Base-by-base conservation (phyloP, 2,888 invertebrate species). In the Amphipyra tragopoginis region DNA sequence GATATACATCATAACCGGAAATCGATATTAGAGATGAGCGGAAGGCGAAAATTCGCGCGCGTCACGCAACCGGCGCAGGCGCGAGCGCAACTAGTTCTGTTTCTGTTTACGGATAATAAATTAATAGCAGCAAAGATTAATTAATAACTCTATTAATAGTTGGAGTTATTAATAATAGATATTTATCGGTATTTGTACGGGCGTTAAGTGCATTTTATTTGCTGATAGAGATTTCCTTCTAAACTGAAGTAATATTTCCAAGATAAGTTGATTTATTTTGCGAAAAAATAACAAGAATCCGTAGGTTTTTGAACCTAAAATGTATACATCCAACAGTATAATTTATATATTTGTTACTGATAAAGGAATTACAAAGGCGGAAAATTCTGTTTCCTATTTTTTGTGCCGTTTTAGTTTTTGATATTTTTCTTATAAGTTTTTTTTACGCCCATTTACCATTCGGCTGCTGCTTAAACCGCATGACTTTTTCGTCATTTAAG, bases 11-110 rank as follows among this genome's bases (percentile, higher is more conserved):
- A 72, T 72, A 80, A 73, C 75, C 83, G 86, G 86, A 87, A 86
- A 86, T 81, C 71, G 72, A 70, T 81, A 81, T 84, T 84, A 84
- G 84, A 90, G 90, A 91, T 89, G 87, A 91, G 68, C 90, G 90
- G 90, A 93, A 89, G 85, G 79, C 86, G 83, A 88, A 90, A 90
- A 89, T 82, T 80, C 76, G 74, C 80, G 77, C 76, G 56, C 68
- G 76, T 74, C 91, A 91, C 89, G 92, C 90, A 68, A 89, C 61
- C 68, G 62, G 5, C 45, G 45, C 21, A n/a, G 21, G 75, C 76
- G 73, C 77, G 21, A 29, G 61, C 80, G 76, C 75, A 57, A 55
- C 48, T 65, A 49, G 48, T 52, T 64, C 39, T 75, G 47, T 60
- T 52, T 64, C 39, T 75, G 47, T 60, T 61, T 48, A 50, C 40